Evolutionary conservation across 2,797 vertebrate species (phyloP).

Genomic region (Xyrichtys novacula): DNA sequence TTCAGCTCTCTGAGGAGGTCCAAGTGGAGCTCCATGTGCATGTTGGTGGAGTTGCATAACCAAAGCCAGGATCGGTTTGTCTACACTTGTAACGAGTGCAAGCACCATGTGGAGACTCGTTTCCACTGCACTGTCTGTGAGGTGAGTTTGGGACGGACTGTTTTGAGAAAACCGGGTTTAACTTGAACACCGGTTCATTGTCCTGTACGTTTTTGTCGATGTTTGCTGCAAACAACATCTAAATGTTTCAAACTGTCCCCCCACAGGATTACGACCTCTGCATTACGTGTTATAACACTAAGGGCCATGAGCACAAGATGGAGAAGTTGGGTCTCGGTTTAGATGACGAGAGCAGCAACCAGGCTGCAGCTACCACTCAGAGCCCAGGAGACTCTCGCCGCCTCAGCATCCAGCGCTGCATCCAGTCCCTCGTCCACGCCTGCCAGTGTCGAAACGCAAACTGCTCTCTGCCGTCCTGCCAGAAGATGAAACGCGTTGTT

Average conservation of each 20-base stretch:
- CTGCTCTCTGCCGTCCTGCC: conserved; percentile 96
- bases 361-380: conserved; percentile 92
- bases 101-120: conserved; percentile 96
- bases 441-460: conserved; percentile 99
- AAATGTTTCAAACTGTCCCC: background rate
- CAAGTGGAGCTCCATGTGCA: conserved; percentile 98
- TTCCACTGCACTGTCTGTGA: conserved; percentile 98
- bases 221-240: too few species aligned
- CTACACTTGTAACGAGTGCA: conserved; percentile 98
- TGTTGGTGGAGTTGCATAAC: conserved; percentile 97
- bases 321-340: conserved; percentile 96
- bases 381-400: conserved; percentile 96
- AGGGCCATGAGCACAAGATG: conserved; percentile 98
- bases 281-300: conserved; percentile 97
- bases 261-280: conserved; percentile 97
- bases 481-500: conserved; percentile 99
- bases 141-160: conserved; percentile 79
- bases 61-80: conserved; percentile 99
- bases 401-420: conserved; percentile 98
- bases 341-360: conserved; percentile 96
- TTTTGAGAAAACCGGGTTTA: too few species aligned
- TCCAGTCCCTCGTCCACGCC: conserved; percentile 97
- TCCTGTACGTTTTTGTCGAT: too few species aligned
- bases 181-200: too few species aligned
- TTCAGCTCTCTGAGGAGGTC: conserved; percentile 96